A percentile compares a stretch with the other conserved stretches of the same genome.
phyloP scores from a whole-genome alignment of 2,113 vertebrate genomes.

The Bungarus multicinctus region DNA sequence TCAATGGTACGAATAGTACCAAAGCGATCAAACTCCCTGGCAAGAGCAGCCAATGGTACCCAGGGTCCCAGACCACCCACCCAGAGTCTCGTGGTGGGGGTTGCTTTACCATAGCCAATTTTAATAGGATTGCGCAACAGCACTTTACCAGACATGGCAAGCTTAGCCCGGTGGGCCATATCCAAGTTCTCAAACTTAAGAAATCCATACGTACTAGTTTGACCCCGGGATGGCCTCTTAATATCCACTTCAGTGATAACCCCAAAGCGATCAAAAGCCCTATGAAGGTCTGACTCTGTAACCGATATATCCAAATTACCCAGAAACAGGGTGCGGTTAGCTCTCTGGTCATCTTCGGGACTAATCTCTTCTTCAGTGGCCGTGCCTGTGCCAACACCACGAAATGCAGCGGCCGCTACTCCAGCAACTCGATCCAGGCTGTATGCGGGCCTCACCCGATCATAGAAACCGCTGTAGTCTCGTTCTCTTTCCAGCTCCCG shows the following conservation, averaged over 20 bases:
- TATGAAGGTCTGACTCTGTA: conserved; percentile 86
- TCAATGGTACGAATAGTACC: conserved; percentile 97
- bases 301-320: conserved; percentile 94
- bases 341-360: conserved; percentile 94
- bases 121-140: conserved; percentile 93
- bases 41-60: conserved; percentile 91
- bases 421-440: conserved; percentile 77
- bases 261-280: conserved; percentile 94
- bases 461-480: conserved; percentile 87
- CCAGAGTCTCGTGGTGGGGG: conserved; percentile 93
- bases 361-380: conserved; percentile 87
- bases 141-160: conserved; percentile 97
- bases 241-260: conserved; percentile 97
- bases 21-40: conserved; percentile 96
- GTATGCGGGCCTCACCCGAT: conserved; percentile 84
- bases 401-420: conserved; percentile 77
- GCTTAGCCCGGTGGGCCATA: conserved; percentile 94
- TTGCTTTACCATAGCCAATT: conserved; percentile 97
- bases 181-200: conserved; percentile 97
- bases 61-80: conserved; percentile 94
- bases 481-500: conserved; percentile 87
- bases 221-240: conserved; percentile 85
- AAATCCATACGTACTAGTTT: conserved; percentile 94
- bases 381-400: conserved; percentile 47
- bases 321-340: conserved; percentile 93